Conservation (phyloP, 92 coral and sea anemone genomes). For the Ricordea florida region DNA sequence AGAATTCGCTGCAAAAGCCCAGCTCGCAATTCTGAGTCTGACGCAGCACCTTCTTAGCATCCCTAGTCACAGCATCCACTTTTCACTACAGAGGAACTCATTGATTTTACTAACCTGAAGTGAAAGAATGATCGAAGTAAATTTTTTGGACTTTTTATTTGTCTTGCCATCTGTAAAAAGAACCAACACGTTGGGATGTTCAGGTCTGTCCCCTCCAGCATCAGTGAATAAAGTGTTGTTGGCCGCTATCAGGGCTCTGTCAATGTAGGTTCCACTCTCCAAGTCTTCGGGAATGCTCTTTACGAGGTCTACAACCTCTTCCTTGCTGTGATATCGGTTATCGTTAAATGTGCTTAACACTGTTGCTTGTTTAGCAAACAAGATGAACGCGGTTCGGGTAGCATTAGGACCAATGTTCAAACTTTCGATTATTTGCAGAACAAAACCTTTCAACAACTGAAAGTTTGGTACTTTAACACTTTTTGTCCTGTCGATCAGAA, state of each 20-base stretch:
- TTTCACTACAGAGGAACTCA: too few species aligned
- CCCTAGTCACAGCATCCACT: too few species aligned
- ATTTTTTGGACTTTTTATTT: background rate
- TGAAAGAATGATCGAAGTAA: background rate
- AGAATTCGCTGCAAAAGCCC: too few species aligned
- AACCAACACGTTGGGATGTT: background rate
- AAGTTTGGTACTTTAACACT: background rate
- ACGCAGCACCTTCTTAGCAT: too few species aligned
- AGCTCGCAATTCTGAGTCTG: too few species aligned
- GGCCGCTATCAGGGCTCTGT: constrained; percentile 5
- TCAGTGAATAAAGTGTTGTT: background rate
- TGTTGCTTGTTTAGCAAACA: background rate
- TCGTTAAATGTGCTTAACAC: background rate
- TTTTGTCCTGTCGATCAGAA: background rate
- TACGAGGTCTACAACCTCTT: background rate
- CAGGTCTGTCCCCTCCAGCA: background rate
- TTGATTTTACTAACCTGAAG: background rate
- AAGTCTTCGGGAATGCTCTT: background rate
- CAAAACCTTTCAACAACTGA: background rate
- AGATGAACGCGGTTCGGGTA: background rate
- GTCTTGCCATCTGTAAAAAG: constrained; percentile 10
- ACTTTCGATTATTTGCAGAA: background rate
- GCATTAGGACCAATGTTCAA: background rate
- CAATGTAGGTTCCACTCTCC: background rate
- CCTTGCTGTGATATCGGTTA: background rate